Evolutionary conservation across 1,140 invertebrate species (phyloP).

Genomic region (Bacillus rossius): DNA sequence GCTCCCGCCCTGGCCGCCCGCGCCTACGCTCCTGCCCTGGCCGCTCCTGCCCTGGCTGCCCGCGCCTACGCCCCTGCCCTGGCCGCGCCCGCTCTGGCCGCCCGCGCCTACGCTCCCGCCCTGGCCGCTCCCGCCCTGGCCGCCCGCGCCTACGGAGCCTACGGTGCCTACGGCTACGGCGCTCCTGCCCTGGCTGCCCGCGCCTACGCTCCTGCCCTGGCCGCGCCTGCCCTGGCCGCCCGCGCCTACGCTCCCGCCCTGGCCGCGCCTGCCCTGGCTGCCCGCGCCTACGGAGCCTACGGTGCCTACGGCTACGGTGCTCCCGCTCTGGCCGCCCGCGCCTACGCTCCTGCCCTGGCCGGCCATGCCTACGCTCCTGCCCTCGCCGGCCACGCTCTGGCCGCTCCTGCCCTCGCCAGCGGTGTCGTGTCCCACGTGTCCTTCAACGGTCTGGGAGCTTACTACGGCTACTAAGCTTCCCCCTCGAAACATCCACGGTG

Average conservation of each 20-base stretch:
- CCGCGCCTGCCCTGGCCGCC: slow-evolving; percentile 1
- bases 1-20: slow-evolving; percentile 12
- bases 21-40: slow-evolving; percentile 16
- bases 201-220: slow-evolving; percentile 3
- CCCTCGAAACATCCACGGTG: neutral
- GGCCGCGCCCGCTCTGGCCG: slow-evolving; percentile 7
- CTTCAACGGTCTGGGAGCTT: slow-evolving; percentile 25
- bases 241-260: slow-evolving; percentile 6
- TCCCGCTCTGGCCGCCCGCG: slow-evolving; percentile 23
- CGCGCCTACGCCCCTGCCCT: slow-evolving; percentile 21
- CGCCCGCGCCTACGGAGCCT: slow-evolving; percentile 19
- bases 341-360: slow-evolving; percentile 22
- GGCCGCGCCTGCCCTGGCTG: slow-evolving; percentile 9
- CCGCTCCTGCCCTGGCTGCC: slow-evolving; percentile 25
- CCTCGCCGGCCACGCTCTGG: slow-evolving; percentile 31
- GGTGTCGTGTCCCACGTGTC: slow-evolving; percentile 45
- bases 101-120: slow-evolving; percentile 10
- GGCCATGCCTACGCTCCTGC: slow-evolving; percentile 19
- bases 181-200: slow-evolving; percentile 15
- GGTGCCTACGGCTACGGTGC: slow-evolving; percentile 23
- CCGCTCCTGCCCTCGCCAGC: slow-evolving; percentile 46
- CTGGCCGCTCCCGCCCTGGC: slow-evolving; percentile 21
- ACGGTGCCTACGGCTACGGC: slow-evolving; percentile 12
- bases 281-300: slow-evolving; percentile 22
- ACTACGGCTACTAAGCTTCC: slow-evolving; percentile 23